Evolutionary conservation across 1,140 invertebrate species (phyloP).

Genomic region (Sinonovacula constricta): DNA sequence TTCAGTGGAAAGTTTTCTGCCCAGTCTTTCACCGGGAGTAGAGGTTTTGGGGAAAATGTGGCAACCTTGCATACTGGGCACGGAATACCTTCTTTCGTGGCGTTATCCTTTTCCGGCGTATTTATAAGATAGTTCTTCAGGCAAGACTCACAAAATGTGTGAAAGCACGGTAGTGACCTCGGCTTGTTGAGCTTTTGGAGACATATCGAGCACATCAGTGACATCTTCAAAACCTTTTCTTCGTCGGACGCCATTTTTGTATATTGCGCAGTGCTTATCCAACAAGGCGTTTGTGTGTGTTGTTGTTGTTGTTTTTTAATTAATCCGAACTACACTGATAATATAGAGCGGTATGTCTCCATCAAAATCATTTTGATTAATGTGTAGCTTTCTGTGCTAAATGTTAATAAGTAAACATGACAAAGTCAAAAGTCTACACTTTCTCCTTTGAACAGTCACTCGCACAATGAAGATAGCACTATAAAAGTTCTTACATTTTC

Average conservation of each 20-base stretch:
- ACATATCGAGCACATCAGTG: constrained; percentile 50
- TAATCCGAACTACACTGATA: no score
- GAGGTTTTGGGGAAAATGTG: constrained; percentile 35
- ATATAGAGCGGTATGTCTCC: no score
- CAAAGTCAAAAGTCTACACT: no score
- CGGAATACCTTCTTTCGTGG: constrained; percentile 41
- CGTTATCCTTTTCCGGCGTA: constrained; percentile 27
- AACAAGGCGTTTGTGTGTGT: no score
- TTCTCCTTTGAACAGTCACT: no score
- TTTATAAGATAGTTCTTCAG: constrained; percentile 46
- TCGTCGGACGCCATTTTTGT: constrained; percentile 36
- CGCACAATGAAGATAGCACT: no score
- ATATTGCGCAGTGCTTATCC: no score
- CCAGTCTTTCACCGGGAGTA: constrained; percentile 40
- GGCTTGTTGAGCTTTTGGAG: constrained; percentile 42
- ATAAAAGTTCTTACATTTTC: no score
- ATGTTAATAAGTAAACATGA: no score
- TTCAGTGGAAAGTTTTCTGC: constrained; percentile 44
- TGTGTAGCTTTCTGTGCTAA: no score
- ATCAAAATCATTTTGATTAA: no score
- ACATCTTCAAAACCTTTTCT: constrained; percentile 51
- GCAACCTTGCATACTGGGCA: constrained; percentile 39
- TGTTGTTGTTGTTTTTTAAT: no score
- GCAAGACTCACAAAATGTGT: constrained; percentile 48
- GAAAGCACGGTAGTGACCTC: constrained; percentile 46